Base-by-base conservation (phyloP, 2,888 invertebrate species). In the Prosopocoilus inquinatus region DNA sequence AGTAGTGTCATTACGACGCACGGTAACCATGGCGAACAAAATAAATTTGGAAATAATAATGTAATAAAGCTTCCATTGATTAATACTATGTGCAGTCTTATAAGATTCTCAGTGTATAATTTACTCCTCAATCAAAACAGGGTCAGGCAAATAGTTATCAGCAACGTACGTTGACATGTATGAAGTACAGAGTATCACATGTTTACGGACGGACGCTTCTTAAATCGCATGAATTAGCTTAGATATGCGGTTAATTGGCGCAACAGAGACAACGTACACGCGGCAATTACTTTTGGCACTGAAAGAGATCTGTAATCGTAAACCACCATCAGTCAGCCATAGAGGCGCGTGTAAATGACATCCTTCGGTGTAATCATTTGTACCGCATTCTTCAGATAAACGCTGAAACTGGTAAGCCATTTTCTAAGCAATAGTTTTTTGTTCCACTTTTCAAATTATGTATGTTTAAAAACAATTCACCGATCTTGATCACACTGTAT, bases 311-410 rank as follows among this genome's bases (percentile, higher is more conserved):
- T 52, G 51, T 39, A 56, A 51, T 52, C 34, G 56, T 56, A 41
- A 56, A 56, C 47, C 45, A 20, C 46, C 45, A 56, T 52, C 56
- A 56, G 56, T 56, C 51, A 51, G 56, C n/a, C 47, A 51, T 44
- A 33, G 43, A 44, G 49, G 41, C 43, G 41, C 41, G 15, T 15
- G 15, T 41, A 41, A 41, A 13, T 41, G 41, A 11, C 41, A 41
- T 41, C 41, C 41, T 41, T 7, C 20, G 20, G 41, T 41, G 41
- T 41, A 13, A 13, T 41, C 7, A 16, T 41, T 7, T 7, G 20
- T 28, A 5, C 20, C 20, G 20, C 20, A 28, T 28, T 28, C 20
- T 28, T 28, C 20, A 28, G 20, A 28, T 28, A 28, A 28, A 28
- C 20, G 20, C 20, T 28, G 7, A 7, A 28, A 28, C 20, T 28